Percentiles rank a stretch among this genome's conserved stretches.
These are phyloP conservation scores for Sarotherodon lohbergeri DNA, from an alignment of 2,113 vertebrate species.

Conservation along the genomic window DNA sequence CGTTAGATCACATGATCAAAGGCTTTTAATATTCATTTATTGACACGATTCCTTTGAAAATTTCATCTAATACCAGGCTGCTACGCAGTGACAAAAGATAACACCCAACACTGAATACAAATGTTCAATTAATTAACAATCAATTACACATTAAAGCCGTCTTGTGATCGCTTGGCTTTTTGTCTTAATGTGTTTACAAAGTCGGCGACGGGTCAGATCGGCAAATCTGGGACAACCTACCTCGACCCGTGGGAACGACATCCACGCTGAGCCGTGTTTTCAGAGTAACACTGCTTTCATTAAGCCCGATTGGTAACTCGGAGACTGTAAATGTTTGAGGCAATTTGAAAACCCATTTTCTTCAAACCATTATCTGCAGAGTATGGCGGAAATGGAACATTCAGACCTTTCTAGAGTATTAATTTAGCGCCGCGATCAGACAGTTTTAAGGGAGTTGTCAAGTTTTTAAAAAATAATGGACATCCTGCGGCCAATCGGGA, in stretches of 20 bases:
- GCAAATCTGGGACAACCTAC: background rate
- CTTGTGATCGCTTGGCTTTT: background rate
- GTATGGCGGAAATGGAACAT: conserved; percentile 38
- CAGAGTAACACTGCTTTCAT: conserved; percentile 9
- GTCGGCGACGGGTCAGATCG: background rate
- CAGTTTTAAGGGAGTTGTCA: conserved; percentile 47
- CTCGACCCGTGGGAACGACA: background rate
- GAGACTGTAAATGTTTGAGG: conserved; percentile 47
- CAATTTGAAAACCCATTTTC: conserved; percentile 66
- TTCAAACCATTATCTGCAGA: conserved; percentile 53
- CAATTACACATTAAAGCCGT: background rate
- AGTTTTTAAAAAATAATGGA: conserved; percentile 37
- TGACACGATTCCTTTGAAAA: background rate
- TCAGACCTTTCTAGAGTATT: conserved; percentile 46
- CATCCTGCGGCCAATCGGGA: conserved; percentile 37
- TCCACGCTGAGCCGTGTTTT: background rate
- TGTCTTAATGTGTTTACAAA: background rate
- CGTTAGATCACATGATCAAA: background rate
- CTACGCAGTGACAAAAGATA: background rate
- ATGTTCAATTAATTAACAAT: background rate
- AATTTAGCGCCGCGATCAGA: conserved; percentile 45
- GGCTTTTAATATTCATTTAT: conserved; percentile 19
- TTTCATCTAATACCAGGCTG: background rate
- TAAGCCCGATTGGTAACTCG: conserved; percentile 38
- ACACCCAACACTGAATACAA: background rate